Evolutionary conservation across 2,797 vertebrate genomes (phyloP).

Genomic region (Tragopan temminckii): DNA sequence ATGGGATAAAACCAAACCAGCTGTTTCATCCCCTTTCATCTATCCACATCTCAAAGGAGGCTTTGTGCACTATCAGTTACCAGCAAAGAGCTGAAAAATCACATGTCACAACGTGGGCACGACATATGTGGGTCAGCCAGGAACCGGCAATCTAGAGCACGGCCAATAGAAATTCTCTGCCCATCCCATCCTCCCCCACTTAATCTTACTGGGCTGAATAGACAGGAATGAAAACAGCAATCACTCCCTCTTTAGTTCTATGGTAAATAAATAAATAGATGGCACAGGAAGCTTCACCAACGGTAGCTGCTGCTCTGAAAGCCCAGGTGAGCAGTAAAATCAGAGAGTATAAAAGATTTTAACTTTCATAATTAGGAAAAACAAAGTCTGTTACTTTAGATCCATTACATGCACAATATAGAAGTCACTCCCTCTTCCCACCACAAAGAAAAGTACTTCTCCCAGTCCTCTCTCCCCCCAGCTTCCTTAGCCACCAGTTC

Average conservation of each 20-base stretch:
- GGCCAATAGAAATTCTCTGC: not conserved
- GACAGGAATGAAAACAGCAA: not conserved
- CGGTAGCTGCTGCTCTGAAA: not conserved
- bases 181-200: not conserved
- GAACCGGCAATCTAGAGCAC: not conserved
- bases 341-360: not conserved
- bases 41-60: conserved; percentile 44
- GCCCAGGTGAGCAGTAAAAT: not conserved
- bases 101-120: conserved; percentile 14
- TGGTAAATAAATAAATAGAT: not conserved
- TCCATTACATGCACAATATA: not conserved
- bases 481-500: not conserved
- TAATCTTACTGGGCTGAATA: not conserved
- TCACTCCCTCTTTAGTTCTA: not conserved
- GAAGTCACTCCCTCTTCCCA: not conserved
- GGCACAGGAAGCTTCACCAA: fast-evolving
- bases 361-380: not conserved
- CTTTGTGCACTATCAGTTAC: conserved; percentile 39
- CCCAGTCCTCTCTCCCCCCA: not conserved
- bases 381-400: not conserved
- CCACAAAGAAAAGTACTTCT: not conserved
- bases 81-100: conserved; percentile 41
- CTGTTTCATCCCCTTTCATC: conserved; percentile 63
- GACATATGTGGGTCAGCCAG: conserved; percentile 67
- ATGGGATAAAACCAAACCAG: conserved; percentile 69